Base-by-base conservation (phyloP, 2,113 vertebrate genomes). In the Eulemur rufifrons region DNA sequence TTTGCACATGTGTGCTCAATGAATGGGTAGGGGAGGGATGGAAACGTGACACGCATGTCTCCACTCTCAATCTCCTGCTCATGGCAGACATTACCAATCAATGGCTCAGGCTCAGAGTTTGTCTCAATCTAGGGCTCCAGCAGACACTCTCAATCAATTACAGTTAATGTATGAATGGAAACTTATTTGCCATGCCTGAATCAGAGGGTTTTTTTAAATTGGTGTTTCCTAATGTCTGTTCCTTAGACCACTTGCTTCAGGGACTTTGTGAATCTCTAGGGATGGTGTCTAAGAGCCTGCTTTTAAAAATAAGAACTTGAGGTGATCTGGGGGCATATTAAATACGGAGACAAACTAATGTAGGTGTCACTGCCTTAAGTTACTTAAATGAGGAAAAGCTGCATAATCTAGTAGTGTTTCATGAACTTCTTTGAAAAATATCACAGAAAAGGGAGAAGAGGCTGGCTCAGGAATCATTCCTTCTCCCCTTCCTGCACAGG, bases 51-150 rank as follows among this genome's bases (percentile, higher is more conserved):
- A 17, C 2, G 3, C 6, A 5, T 25, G 10, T 18, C 54, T 25
- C 14, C 23, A 2, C 15, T 21, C 34, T 71, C 5, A 3, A 18
- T 42, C 76, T 23, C 45, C 50, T 76, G 73, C 2, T 68, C n/a
- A n/a, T 3, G 42, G 29, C 74, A 97, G 93, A 95, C 88, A 94
- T 95, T 85, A 90, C 42, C 56, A 92, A 73, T 73, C 45, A 3
- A 63, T 34, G 34, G 45, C 45, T 34, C 4, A 32, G 47, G 18
- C 11, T 89, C n/a, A 61, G 93, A 47, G 34, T 59, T 42, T 63
- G 89, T 39, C 68, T 84, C 63, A 54, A 8, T 34, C 71, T 25
- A 47, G 63, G 61, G 34, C 73, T 95, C 42, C 32, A 81, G 37
- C 17, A 20, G 81, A 77, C 71, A 76, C 8, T 50, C 34, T 76